Evolutionary conservation across 2,113 vertebrate genomes (phyloP).

Genomic region (Melanerpes aurifrons): DNA sequence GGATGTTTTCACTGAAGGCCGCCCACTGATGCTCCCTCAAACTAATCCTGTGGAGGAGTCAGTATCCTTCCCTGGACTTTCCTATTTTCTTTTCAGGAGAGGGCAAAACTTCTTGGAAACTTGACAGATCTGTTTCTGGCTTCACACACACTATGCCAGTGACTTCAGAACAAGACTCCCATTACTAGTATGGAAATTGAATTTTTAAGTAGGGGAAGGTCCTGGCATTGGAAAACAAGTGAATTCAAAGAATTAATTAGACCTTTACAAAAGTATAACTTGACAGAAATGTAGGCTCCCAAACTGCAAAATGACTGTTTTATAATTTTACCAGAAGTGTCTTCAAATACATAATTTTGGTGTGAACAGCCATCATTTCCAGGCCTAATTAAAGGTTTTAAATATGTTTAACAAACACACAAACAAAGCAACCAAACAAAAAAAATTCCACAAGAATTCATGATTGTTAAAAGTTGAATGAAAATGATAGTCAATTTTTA

Average conservation of each 20-base stretch:
- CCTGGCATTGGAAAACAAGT: neutral
- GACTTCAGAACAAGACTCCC: neutral
- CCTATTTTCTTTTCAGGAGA: neutral
- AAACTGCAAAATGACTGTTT: neutral
- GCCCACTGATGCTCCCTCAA: neutral
- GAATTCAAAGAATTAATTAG: neutral
- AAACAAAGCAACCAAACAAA: neutral
- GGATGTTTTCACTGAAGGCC: neutral
- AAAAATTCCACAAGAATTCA: neutral
- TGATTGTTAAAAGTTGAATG: neutral
- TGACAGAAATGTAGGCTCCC: neutral
- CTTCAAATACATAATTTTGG: neutral
- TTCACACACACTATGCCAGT: neutral
- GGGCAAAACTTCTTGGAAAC: slow-evolving; percentile 7
- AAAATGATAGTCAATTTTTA: neutral
- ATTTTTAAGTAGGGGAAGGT: neutral
- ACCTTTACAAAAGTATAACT: neutral
- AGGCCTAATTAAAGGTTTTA: neutral
- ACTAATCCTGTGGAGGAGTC: neutral
- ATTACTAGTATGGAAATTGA: neutral
- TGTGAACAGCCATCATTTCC: neutral
- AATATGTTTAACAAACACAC: neutral
- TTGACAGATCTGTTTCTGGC: slow-evolving; percentile 2
- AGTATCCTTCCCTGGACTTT: neutral
- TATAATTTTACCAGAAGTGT: neutral